A percentile compares a stretch with the other conserved stretches of the same genome.
These are phyloP conservation scores for Ciona savignyi DNA, from an alignment of 23 tunicate genomes.

Conservation along the genomic window DNA sequence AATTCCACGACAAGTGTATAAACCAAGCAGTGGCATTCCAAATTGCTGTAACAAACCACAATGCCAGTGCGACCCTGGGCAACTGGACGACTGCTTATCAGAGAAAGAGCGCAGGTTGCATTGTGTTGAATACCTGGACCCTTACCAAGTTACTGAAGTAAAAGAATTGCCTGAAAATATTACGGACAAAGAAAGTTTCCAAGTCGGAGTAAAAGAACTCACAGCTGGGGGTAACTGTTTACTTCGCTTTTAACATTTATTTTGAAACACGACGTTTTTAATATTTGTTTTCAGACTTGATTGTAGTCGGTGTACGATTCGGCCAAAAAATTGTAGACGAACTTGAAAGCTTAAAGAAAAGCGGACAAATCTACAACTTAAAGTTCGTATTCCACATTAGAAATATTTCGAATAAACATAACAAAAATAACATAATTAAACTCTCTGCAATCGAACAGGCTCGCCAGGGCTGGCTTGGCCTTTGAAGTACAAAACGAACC, in stretches of 20 bases:
- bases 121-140: slow-evolving; percentile 7
- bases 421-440: too few relatives aligned
- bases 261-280: background rate
- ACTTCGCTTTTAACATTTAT: background rate
- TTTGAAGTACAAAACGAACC: slow-evolving; percentile 13
- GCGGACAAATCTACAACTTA: slow-evolving; percentile 1
- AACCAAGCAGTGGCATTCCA: background rate
- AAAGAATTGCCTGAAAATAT: slow-evolving; percentile 11
- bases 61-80: slow-evolving; percentile 12
- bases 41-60: slow-evolving; percentile 4
- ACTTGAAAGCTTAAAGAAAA: background rate
- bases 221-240: background rate
- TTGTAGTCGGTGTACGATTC: slow-evolving; percentile 2
- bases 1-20: background rate
- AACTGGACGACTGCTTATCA: slow-evolving; percentile 15
- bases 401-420: background rate
- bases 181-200: background rate
- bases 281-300: background rate
- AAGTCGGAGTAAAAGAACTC: background rate
- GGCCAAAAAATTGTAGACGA: background rate
- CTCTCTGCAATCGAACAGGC: too few relatives aligned
- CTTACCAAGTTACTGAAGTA: slow-evolving; percentile 22
- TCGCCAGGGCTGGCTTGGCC: slow-evolving; percentile 15
- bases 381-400: background rate
- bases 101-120: slow-evolving; percentile 5